Conservation (phyloP, 2,113 vertebrate genomes). For the Epinephelus fuscoguttatus region DNA sequence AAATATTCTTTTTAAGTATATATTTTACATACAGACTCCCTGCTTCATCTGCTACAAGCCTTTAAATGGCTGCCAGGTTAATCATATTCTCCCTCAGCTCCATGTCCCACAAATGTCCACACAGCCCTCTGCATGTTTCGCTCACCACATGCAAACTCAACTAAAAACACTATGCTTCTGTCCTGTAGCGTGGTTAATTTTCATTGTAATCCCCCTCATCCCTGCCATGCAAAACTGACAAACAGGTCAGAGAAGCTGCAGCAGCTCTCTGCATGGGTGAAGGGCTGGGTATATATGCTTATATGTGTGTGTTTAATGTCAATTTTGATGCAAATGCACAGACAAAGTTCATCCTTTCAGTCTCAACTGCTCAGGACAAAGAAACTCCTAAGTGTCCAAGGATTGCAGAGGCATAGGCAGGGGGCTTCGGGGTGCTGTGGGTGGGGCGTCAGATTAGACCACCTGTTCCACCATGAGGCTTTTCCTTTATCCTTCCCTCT, state of each 20-base stretch:
- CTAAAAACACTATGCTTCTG: neutral
- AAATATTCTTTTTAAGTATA: neutral
- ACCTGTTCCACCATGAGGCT: slow-evolving; percentile 76
- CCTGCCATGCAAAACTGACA: slow-evolving; percentile 11
- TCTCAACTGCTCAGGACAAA: slow-evolving; percentile 39
- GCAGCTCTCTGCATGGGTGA: slow-evolving; percentile 18
- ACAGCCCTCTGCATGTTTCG: slow-evolving; percentile 24
- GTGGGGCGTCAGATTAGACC: slow-evolving; percentile 74
- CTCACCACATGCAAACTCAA: slow-evolving; percentile 1
- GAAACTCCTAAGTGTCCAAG: slow-evolving; percentile 68
- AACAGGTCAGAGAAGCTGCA: slow-evolving; percentile 11
- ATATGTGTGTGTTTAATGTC: slow-evolving; percentile 41
- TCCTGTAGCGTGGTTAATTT: slow-evolving; percentile 5
- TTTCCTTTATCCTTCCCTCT: slow-evolving; percentile 49
- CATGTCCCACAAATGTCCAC: slow-evolving; percentile 1
- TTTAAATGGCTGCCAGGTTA: neutral
- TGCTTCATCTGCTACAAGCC: slow-evolving; percentile 19
- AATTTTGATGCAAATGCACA: slow-evolving; percentile 41
- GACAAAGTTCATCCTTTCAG: neutral
- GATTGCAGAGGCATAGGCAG: slow-evolving; percentile 37
- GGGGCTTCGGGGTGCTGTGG: slow-evolving; percentile 50
- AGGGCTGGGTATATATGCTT: slow-evolving; percentile 6
- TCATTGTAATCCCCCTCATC: neutral
- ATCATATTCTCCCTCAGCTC: slow-evolving; percentile 6
- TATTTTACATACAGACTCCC: neutral